Conservation (phyloP, 2,113 vertebrate genomes). For the Macrotis lagotis region DNA sequence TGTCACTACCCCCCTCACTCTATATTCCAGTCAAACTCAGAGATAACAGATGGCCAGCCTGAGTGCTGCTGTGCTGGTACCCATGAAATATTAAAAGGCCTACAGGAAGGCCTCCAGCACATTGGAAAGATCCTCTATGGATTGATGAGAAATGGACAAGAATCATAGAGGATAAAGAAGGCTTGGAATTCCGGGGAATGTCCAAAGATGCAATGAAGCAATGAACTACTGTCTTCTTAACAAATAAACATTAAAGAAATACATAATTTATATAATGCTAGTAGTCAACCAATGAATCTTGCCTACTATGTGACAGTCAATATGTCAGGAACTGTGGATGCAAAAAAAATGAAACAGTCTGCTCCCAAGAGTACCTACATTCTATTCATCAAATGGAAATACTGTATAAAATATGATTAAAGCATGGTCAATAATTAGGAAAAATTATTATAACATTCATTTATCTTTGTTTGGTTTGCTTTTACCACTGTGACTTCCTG, state of each 20-base stretch:
- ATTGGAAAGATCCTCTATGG: neutral
- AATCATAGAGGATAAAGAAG: neutral
- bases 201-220: neutral
- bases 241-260: neutral
- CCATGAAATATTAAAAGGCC: neutral
- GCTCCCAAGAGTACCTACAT: neutral
- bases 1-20: neutral
- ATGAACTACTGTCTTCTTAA: neutral
- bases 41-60: slow-evolving; percentile 1
- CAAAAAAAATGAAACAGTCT: neutral
- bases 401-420: neutral
- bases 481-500: too few relatives aligned
- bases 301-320: neutral
- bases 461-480: neutral
- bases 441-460: neutral
- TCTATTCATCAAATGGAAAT: neutral
- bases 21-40: neutral
- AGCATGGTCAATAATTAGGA: neutral
- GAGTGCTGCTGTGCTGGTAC: neutral
- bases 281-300: neutral
- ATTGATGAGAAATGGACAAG: neutral
- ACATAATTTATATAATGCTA: neutral
- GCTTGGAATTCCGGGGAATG: neutral
- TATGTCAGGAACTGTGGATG: neutral
- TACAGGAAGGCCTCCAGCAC: neutral